These are phyloP conservation scores for Leptonema lineaticorne DNA, from an alignment of 1,140 invertebrate genomes.

Conservation along the genomic window DNA sequence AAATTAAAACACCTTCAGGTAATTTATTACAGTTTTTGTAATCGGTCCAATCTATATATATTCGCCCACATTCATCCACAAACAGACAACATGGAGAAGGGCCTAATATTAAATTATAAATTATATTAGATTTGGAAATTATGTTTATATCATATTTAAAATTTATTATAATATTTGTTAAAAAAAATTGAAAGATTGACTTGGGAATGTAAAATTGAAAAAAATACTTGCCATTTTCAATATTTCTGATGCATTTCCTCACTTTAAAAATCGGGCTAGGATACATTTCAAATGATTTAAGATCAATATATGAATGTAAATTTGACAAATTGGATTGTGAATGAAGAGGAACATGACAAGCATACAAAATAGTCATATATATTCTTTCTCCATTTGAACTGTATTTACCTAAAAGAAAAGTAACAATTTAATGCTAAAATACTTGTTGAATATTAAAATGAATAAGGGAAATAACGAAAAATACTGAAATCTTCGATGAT, in stretches of 20 bases:
- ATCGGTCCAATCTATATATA: slow-evolving; percentile 27
- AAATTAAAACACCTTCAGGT: slow-evolving; percentile 32
- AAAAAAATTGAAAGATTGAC: no score
- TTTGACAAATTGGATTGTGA: not conserved
- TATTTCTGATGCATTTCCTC: slow-evolving; percentile 34
- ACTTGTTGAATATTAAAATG: not conserved
- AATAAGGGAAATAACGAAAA: slow-evolving; percentile 5
- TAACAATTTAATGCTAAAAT: not conserved
- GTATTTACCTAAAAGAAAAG: slow-evolving; percentile 34
- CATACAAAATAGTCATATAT: slow-evolving; percentile 32
- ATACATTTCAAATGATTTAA: slow-evolving; percentile 13
- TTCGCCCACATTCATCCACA: slow-evolving; percentile 33
- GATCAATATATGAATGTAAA: not conserved
- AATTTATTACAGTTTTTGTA: slow-evolving; percentile 31
- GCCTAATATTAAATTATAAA: no score
- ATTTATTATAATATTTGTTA: no score
- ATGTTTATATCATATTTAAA: no score
- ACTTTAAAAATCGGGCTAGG: slow-evolving; percentile 32
- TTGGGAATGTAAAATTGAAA: no score
- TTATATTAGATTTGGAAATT: not conserved
- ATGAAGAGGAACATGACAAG: slow-evolving; percentile 24
- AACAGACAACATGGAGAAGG: slow-evolving; percentile 22
- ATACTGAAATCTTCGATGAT: slow-evolving; percentile 1
- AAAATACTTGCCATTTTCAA: slow-evolving; percentile 5
- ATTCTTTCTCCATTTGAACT: slow-evolving; percentile 21